Evolutionary conservation across 2,113 vertebrate genomes (phyloP), one percentile per base, ranked within the genome.

Genomic region (Rhipidura dahli): DNA sequence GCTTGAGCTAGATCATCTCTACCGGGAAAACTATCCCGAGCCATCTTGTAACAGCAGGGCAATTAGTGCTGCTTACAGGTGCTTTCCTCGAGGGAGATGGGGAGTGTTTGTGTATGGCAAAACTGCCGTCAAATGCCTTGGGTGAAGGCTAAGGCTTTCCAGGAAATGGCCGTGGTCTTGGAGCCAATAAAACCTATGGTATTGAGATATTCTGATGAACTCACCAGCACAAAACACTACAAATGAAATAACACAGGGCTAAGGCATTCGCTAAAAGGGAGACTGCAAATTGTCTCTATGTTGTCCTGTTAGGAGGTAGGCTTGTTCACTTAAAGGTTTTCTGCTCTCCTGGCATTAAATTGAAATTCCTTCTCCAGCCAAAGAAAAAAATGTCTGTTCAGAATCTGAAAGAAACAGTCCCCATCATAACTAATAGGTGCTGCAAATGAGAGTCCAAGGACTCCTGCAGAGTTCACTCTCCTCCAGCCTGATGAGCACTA

Each of bases 41-140:
- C 51, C 4, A 15, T 17, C 21, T 8, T 11, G 59, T 11, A 35
- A 12, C 35, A 2, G 59, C 30, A 8, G 22, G 14, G 6, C 33
- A 2, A 1, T 3, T 6, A 1, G 44, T 26, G 60, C 47, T 6
- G 27, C 37, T 18, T 4, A 1, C 0, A 15, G 22, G 35, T 1
- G 37, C 72, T 37, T 31, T n/a, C 7, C 26, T 7, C 3, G 28
- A 6, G 22, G 31, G 59, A 40, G 31, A 0, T 3, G 33, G 35
- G 6, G 10, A 12, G 17, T 1, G 31, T 1, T 45, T 2, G 37
- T 11, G 33, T 6, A 0, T 1, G 14, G 69, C 2, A 15, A 27
- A n/a, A 13, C 21, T 9, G 66, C 63, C 1, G 10, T 8, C 6
- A 51, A 11, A 6, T 7, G 18, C 12, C 2, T 4, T 27, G 44